These are phyloP conservation scores for Sturmia bella DNA, from an alignment of 2,888 invertebrate species.

Conservation along the genomic window DNA sequence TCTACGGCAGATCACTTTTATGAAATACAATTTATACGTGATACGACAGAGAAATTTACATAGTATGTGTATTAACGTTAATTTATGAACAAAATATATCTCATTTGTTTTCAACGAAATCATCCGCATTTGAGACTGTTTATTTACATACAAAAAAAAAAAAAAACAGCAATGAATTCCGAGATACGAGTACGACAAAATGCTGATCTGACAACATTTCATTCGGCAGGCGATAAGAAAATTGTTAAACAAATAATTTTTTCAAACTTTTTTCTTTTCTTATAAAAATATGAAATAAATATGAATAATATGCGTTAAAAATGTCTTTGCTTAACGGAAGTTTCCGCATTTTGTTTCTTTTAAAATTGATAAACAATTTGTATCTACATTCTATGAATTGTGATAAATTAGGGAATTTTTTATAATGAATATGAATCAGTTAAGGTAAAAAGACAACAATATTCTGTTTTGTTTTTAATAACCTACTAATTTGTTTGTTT, in stretches of 20 bases:
- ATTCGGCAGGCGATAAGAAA: constrained; percentile 35
- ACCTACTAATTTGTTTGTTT: no score
- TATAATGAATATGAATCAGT: background rate
- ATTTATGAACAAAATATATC: constrained; percentile 34
- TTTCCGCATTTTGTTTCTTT: constrained; percentile 10
- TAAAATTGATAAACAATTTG: background rate
- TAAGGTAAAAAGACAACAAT: no score
- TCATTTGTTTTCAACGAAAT: constrained; percentile 39
- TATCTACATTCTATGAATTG: background rate
- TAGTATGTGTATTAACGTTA: constrained; percentile 24
- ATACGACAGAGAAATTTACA: background rate
- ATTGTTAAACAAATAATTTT: constrained; percentile 3
- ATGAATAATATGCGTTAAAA: background rate
- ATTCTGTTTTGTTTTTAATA: no score
- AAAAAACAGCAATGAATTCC: background rate
- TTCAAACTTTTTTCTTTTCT: background rate
- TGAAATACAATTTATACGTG: constrained; percentile 30
- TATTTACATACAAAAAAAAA: background rate
- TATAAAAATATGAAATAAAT: constrained; percentile 2
- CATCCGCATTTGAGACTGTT: constrained; percentile 2
- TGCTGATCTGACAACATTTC: constrained; percentile 16
- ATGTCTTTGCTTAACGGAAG: background rate
- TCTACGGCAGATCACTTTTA: background rate
- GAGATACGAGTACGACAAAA: constrained; percentile 22
- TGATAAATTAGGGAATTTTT: background rate